These are phyloP conservation scores for Caenorhabditis sp. DNA, from an alignment of 2,888 invertebrate genomes.

Conservation along the genomic window DNA sequence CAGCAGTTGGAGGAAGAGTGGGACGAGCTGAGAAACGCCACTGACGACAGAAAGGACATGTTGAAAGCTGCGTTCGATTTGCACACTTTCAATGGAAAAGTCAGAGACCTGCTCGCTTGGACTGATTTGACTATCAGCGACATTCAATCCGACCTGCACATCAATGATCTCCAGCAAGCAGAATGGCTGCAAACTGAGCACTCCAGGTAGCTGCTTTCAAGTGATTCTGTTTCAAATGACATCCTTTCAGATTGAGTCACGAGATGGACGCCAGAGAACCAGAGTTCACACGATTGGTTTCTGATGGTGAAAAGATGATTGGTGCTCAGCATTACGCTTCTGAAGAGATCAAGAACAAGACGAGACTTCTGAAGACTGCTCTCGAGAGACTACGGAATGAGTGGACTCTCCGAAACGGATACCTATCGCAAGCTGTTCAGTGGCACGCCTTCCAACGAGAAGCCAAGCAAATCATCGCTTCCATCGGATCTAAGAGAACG, in stretches of 20 bases:
- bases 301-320: constrained; percentile 88
- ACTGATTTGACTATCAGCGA: constrained; percentile 86
- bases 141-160: constrained; percentile 87
- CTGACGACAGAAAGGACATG: constrained; percentile 87
- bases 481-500: constrained; percentile 89
- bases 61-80: constrained; percentile 90
- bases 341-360: constrained; percentile 79
- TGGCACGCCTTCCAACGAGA: constrained; percentile 94
- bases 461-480: constrained; percentile 91
- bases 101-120: constrained; percentile 92
- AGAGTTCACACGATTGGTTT: constrained; percentile 86
- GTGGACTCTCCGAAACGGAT: constrained; percentile 91
- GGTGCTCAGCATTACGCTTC: constrained; percentile 88
- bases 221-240: too few species aligned
- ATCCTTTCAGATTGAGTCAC: constrained; percentile 80
- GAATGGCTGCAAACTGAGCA: constrained; percentile 85
- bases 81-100: constrained; percentile 84
- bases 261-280: constrained; percentile 92
- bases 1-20: constrained; percentile 89
- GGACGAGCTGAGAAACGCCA: constrained; percentile 88
- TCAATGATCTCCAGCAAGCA: constrained; percentile 82
- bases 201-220: constrained; percentile 63
- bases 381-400: constrained; percentile 87
- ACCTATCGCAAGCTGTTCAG: constrained; percentile 87
- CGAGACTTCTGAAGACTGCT: constrained; percentile 84